These are phyloP conservation scores for Cossypha caffra DNA, from an alignment of 2,797 vertebrate genomes.

Conservation along the genomic window DNA sequence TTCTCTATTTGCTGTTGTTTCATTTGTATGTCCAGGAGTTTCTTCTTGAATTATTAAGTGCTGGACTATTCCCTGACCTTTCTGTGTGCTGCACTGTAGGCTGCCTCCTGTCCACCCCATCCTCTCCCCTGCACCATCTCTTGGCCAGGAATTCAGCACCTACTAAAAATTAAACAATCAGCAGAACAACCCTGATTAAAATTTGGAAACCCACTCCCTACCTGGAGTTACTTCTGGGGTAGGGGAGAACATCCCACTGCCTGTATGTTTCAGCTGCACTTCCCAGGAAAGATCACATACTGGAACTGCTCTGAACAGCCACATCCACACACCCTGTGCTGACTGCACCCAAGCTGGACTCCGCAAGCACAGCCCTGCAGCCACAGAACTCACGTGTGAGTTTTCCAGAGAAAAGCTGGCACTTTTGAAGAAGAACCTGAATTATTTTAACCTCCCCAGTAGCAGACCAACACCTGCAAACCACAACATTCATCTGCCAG, in stretches of 20 bases:
- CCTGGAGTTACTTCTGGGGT: not conserved
- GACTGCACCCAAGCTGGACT: not conserved
- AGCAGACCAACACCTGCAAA: not conserved
- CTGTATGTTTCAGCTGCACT: not conserved
- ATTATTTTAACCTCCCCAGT: not conserved
- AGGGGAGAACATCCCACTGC: not conserved
- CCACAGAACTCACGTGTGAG: accelerated
- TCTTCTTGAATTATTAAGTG: not conserved
- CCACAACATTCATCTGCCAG: not conserved
- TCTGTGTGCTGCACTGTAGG: not conserved
- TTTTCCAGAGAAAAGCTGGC: not conserved
- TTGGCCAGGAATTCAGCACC: not conserved
- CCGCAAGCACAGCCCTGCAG: not conserved
- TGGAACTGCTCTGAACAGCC: not conserved
- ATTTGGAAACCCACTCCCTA: not conserved
- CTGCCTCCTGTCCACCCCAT: not conserved
- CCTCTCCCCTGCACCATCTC: not conserved
- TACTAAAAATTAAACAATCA: not conserved
- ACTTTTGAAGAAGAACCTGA: not conserved
- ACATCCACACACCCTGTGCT: accelerated
- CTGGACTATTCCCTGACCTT: not conserved
- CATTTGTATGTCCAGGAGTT: not conserved
- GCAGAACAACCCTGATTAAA: not conserved
- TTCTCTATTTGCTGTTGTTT: not conserved
- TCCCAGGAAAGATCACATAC: not conserved